These are phyloP conservation scores for Ageneiosus marmoratus DNA, from an alignment of 2,113 vertebrate genomes.

Conservation along the genomic window DNA sequence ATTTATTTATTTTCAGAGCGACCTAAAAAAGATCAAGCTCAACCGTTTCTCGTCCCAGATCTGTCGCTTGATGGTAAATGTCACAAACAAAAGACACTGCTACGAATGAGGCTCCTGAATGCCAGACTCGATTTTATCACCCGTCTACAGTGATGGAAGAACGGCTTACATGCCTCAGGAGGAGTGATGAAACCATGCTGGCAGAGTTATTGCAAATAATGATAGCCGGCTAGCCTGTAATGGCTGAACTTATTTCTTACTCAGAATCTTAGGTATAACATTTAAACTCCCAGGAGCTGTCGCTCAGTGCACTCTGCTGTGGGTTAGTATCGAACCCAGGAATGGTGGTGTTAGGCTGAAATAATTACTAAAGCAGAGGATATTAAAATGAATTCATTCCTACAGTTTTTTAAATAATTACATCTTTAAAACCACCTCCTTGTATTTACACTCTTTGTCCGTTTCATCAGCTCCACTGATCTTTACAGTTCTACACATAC, in stretches of 20 bases:
- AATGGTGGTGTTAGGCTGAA: too few relatives aligned
- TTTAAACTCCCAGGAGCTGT: neutral
- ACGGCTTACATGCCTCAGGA: constrained; percentile 19
- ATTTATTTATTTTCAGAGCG: neutral
- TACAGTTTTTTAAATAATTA: too few relatives aligned
- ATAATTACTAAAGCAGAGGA: too few relatives aligned
- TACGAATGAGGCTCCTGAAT: constrained; percentile 30
- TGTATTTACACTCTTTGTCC: too few relatives aligned
- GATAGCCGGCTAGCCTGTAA: constrained; percentile 17
- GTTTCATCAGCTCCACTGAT: too few relatives aligned
- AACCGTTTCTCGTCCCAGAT: constrained; percentile 17
- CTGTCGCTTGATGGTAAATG: constrained; percentile 33
- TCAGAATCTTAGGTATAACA: neutral
- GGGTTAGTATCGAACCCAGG: too few relatives aligned
- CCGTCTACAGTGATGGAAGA: constrained; percentile 29
- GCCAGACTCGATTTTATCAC: constrained; percentile 45
- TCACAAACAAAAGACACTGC: constrained; percentile 44
- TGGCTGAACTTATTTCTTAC: neutral
- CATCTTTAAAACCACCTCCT: too few relatives aligned
- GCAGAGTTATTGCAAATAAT: constrained; percentile 13
- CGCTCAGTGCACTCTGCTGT: neutral
- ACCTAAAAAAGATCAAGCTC: constrained; percentile 13
- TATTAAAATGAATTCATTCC: too few relatives aligned
- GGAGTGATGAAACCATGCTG: constrained; percentile 18
- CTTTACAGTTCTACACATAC: too few relatives aligned